Percentiles rank a stretch among this genome's conserved stretches.
These are phyloP conservation scores for Beris morrisii DNA, from an alignment of 2,888 invertebrate species.

Conservation along the genomic window DNA sequence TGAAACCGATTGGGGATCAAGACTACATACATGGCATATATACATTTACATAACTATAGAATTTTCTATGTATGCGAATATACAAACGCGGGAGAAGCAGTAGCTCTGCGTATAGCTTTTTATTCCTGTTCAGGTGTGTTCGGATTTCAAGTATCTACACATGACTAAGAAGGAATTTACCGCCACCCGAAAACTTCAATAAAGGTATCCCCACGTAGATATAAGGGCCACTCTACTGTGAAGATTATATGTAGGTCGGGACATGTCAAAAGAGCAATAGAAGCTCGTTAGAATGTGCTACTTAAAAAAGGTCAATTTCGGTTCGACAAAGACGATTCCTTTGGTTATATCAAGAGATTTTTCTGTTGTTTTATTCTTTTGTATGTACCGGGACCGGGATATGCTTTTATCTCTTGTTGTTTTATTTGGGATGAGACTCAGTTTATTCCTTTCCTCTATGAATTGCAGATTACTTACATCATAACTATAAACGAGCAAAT, in stretches of 20 bases:
- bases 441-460: too few relatives aligned
- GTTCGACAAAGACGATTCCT: background rate
- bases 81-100: too few relatives aligned
- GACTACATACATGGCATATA: too few relatives aligned
- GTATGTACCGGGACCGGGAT: too few relatives aligned
- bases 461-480: too few relatives aligned
- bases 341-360: too few relatives aligned
- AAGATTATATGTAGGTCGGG: slow-evolving; percentile 33
- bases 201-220: slow-evolving; percentile 25
- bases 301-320: slow-evolving; percentile 27
- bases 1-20: background rate
- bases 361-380: too few relatives aligned
- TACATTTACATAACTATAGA: too few relatives aligned
- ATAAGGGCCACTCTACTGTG: slow-evolving; percentile 9
- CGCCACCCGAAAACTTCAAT: slow-evolving; percentile 27
- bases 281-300: slow-evolving; percentile 24
- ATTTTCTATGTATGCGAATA: too few relatives aligned
- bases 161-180: background rate
- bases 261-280: slow-evolving; percentile 34
- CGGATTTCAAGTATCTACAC: background rate
- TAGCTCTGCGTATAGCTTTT: background rate
- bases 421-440: too few relatives aligned
- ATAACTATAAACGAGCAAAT: too few relatives aligned
- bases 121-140: background rate
- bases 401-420: too few relatives aligned